These are phyloP conservation scores for Miichthys miiuy DNA, from an alignment of 2,797 vertebrate species.

Conservation along the genomic window DNA sequence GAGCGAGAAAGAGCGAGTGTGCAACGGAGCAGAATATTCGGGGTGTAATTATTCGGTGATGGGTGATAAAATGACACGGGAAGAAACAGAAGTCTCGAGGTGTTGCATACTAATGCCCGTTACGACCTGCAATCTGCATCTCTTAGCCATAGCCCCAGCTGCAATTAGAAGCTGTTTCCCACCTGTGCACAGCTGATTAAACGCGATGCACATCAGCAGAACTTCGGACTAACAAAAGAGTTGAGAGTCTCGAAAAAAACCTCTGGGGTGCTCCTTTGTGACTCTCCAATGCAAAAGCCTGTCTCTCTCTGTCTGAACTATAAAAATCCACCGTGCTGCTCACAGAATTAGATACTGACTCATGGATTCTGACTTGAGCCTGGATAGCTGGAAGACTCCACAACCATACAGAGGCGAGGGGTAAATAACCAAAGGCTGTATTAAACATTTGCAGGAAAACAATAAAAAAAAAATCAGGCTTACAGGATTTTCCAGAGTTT, in stretches of 20 bases:
- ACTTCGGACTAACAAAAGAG: conserved; percentile 5
- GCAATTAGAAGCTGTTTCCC: conserved; percentile 34
- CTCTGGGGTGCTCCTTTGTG: conserved; percentile 7
- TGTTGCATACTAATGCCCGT: conserved; percentile 58
- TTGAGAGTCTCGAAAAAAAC: not conserved
- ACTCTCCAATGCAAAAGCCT: conserved; percentile 1
- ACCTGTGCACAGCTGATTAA: conserved; percentile 53
- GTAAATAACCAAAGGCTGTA: conserved; percentile 30
- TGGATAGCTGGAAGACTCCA: conserved; percentile 16
- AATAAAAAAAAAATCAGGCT: conserved; percentile 14
- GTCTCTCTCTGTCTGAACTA: not conserved
- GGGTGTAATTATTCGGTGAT: conserved; percentile 66
- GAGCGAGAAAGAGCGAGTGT: conserved; percentile 27
- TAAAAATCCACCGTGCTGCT: conserved; percentile 15
- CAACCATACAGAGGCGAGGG: not conserved
- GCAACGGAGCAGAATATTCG: conserved; percentile 53
- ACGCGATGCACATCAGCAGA: conserved; percentile 17
- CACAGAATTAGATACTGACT: conserved; percentile 39
- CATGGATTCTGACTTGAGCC: conserved; percentile 37
- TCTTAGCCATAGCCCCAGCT: conserved; percentile 34
- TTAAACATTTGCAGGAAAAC: conserved; percentile 46
- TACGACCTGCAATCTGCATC: conserved; percentile 36
- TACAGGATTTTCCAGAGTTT: conserved; percentile 41
- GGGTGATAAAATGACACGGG: conserved; percentile 65
- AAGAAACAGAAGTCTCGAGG: conserved; percentile 40